Base-by-base conservation (phyloP, 2,113 vertebrate species). In the Arvicanthis niloticus region DNA sequence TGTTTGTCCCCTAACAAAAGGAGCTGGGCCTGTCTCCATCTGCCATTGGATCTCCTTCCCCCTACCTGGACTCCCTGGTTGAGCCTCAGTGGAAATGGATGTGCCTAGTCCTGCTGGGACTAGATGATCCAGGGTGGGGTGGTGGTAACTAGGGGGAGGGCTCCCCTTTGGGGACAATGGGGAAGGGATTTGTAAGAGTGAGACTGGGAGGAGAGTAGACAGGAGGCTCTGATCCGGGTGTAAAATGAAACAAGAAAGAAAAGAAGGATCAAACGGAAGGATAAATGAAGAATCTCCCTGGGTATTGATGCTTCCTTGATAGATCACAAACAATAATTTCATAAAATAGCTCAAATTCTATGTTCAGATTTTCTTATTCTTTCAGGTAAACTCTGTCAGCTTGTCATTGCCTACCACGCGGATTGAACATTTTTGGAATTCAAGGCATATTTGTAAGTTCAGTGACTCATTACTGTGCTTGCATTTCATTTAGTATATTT, bases 371-470 rank as follows among this genome's bases (percentile, higher is more conserved):
- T 5, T 76, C 65, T 85, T 58, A 56, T 16, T 84, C 10, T 7
- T 82, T 84, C 65, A 16, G 31, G 78, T 97, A 62, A 93, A 91
- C n/a, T 88, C 62, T 40, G 73, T 60, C 45, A 89, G 24, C 17
- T 16, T n/a, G 60, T 91, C 70, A 87, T 5, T 91, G 24, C n/a
- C 53, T 88, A 53, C 62, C 86, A 85, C 92, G 62, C 12, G 51
- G 75, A 92, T 53, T 77, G 42, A 91, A 53, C 26, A n/a, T 82
- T 94, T 68, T 84, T 80, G 37, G 0, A 51, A 80, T 92, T 89
- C 89, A 96, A 93, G 58, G 17, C 75, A 8, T 89, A 94, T 96
- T 94, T 97, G 60, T 80, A 92, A 93, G 72, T 89, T 91, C 21
- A 80, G n/a, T 65, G 45, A 31, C 80, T 68, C 3, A 60, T 91